A percentile compares a stretch with the other conserved stretches of the same genome.
phyloP scores from a whole-genome alignment of 2,113 vertebrate species.

The Phalacrocorax carbo region DNA sequence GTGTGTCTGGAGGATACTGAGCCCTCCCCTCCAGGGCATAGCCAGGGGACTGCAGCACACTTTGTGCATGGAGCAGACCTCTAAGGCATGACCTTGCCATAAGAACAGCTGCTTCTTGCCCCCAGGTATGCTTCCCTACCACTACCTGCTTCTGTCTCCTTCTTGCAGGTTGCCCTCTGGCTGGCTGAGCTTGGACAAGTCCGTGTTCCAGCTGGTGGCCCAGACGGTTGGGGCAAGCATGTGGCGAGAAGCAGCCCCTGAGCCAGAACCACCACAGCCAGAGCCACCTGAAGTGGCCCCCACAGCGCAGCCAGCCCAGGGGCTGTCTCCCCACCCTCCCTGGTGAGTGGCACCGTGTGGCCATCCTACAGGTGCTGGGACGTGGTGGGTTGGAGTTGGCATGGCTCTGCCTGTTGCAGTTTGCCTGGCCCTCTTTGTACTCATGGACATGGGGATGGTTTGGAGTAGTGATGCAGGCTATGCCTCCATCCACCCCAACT shows the following conservation, averaged over 20 bases:
- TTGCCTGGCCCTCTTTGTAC: neutral
- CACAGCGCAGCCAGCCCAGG: neutral
- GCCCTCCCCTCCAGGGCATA: rapidly evolving
- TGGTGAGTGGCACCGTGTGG: constrained; percentile 55
- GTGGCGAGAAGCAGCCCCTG: constrained; percentile 72
- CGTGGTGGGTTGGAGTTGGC: neutral
- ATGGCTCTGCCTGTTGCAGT: neutral
- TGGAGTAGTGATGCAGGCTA: neutral
- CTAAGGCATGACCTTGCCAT: neutral
- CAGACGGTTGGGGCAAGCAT: constrained; percentile 83
- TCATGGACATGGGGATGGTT: rapidly evolving
- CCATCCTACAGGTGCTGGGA: neutral
- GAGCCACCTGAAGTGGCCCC: constrained; percentile 1
- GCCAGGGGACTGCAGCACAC: neutral
- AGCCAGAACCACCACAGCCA: neutral
- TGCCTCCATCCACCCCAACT: neutral
- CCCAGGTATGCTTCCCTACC: rapidly evolving
- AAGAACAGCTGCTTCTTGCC: neutral
- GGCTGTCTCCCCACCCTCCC: constrained; percentile 12
- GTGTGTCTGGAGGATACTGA: neutral
- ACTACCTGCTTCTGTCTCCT: neutral
- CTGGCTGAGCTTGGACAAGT: constrained; percentile 90
- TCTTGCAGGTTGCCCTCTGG: constrained; percentile 85
- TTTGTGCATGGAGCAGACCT: neutral
- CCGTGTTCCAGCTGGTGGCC: constrained; percentile 86